Percentiles rank a stretch among this genome's conserved stretches.
Evolutionary conservation across 2,797 vertebrate species (phyloP).

Genomic region (Champsocephalus esox): DNA sequence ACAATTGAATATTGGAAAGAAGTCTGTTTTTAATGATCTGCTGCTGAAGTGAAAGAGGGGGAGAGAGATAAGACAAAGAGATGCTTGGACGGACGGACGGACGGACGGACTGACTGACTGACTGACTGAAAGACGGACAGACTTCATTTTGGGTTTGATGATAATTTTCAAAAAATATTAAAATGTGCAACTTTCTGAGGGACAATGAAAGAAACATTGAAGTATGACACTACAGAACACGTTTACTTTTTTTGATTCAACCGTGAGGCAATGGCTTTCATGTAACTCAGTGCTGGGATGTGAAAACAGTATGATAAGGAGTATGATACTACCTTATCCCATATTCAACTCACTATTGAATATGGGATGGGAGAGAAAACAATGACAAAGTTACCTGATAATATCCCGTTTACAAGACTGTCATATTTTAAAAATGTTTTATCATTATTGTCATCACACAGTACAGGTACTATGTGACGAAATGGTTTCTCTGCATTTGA

Average conservation of each 20-base stretch:
- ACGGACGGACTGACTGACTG: neutral
- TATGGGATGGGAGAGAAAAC: neutral
- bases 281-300: too few species aligned
- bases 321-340: neutral
- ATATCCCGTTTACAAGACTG: neutral
- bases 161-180: too few species aligned
- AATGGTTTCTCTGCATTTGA: too few species aligned
- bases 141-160: too few species aligned
- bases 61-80: neutral
- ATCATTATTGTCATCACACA: too few species aligned
- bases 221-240: neutral
- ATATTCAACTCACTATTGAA: too few species aligned
- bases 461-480: too few species aligned
- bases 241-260: slow-evolving; percentile 1
- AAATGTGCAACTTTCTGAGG: too few species aligned
- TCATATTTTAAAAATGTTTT: too few species aligned
- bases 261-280: neutral
- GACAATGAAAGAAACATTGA: too few species aligned
- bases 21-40: slow-evolving; percentile 59
- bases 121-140: neutral
- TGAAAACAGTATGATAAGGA: neutral
- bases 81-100: neutral
- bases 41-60: slow-evolving; percentile 33
- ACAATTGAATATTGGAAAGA: slow-evolving; percentile 37
- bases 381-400: neutral